Percentiles rank a stretch among this genome's conserved stretches.
These are phyloP conservation scores for Geothlypis trichas DNA, from an alignment of 2,113 vertebrate species.

Conservation along the genomic window DNA sequence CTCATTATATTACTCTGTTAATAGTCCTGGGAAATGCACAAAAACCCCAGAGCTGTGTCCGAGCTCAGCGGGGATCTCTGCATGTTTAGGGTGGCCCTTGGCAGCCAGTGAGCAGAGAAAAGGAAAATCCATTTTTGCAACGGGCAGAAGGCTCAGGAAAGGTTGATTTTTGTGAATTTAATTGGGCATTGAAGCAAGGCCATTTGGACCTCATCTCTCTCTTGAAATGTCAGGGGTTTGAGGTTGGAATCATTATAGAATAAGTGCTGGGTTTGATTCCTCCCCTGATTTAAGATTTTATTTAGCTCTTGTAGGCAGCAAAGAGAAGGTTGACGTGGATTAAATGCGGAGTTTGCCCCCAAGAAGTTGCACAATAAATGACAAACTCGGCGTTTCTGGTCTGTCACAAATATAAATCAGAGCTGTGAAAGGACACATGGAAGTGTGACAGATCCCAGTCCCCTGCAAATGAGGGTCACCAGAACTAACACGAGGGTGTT, in stretches of 20 bases:
- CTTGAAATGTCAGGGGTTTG: neutral
- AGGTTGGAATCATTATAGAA: neutral
- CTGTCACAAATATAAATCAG: neutral
- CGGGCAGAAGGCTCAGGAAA: neutral
- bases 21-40: conserved; percentile 47
- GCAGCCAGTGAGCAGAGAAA: neutral
- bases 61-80: neutral
- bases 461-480: neutral
- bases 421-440: neutral
- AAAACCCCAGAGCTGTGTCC: neutral
- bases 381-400: neutral
- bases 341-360: neutral
- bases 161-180: neutral
- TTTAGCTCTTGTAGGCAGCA: neutral
- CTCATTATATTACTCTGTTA: conserved; percentile 43
- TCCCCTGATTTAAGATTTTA: neutral
- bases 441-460: neutral
- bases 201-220: neutral
- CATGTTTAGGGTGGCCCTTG: neutral
- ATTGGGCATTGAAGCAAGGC: neutral
- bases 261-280: neutral
- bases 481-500: neutral
- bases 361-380: neutral
- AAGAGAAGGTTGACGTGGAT: neutral
- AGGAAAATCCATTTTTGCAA: neutral